Evolutionary conservation across 2,113 vertebrate species (phyloP), one percentile per base, ranked within the genome.

Genomic region (Diadophis punctatus): DNA sequence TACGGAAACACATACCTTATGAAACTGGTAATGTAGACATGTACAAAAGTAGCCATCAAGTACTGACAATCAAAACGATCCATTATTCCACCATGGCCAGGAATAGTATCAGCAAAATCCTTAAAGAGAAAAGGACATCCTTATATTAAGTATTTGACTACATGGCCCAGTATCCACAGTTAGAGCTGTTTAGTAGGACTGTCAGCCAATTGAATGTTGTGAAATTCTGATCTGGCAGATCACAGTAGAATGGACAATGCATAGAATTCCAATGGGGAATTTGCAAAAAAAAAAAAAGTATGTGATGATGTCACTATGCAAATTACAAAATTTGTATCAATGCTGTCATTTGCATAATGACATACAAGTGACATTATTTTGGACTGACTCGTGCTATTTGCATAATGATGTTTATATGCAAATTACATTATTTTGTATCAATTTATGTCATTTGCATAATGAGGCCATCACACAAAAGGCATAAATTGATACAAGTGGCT

Each of bases 1-100:
- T 0, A 90, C 39, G 14, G 80, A 6, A 55, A 49, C 49, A 46
- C 49, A 16, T 97, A 99, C 99, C 99, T 98, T 98, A 99, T 98
- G 93, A 99, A 99, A 96, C 99, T 99, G 94, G 98, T 98, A 46
- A 99, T 99, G 90, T 99, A 99, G 91, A 99, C 99, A 1, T 99
- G 99, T n/a, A 99, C 98, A 93, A 99, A 99, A 3, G 99, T 99
- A 58, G 99, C 99, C 99, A 99, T 99, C 96, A 99, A 90, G 96
- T 99, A 99, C 97, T 99, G 99, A 93, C 99, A 99, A 93, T 99
- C 99, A 90, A 99, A 99, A 48, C 99, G 98, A 96, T 99, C 99
- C 99, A 99, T 99, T 96, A 99, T 99, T 43, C 99, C 99, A 0
- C 99, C 99, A 0, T 99, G 99, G 2, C 99, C 99, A 3, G 99